Evolutionary conservation across 2,113 vertebrate species (phyloP).

Genomic region (Lonchura striata): DNA sequence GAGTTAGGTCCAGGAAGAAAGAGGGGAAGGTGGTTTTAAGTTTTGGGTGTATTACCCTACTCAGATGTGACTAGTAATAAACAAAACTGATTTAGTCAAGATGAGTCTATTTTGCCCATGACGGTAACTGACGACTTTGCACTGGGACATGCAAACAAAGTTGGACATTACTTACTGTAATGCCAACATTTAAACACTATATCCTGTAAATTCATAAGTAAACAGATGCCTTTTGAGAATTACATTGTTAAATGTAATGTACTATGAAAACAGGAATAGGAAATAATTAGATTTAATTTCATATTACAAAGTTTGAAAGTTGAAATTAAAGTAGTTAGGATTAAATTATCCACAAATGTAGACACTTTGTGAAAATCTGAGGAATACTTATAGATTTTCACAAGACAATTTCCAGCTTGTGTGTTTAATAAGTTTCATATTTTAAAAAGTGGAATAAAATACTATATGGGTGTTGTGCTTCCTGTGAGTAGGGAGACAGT

Average conservation of each 20-base stretch:
- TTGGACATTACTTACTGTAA: not conserved
- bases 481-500: not conserved
- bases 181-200: not conserved
- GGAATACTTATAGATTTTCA: not conserved
- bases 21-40: not conserved
- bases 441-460: not conserved
- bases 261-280: not conserved
- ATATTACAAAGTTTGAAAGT: not conserved
- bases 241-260: not conserved
- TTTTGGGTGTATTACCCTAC: not conserved
- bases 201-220: not conserved
- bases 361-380: not conserved
- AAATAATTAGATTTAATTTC: not conserved
- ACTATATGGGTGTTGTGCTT: not conserved
- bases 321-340: not conserved
- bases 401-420: not conserved
- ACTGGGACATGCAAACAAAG: not conserved
- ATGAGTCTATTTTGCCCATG: not conserved
- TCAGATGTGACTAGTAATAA: not conserved
- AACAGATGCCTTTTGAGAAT: not conserved
- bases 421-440: not conserved
- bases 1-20: not conserved
- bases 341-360: not conserved
- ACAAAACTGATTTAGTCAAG: not conserved
- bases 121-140: not conserved